Conservation (phyloP, 2,888 invertebrate genomes). For the Drosophila rubida region DNA sequence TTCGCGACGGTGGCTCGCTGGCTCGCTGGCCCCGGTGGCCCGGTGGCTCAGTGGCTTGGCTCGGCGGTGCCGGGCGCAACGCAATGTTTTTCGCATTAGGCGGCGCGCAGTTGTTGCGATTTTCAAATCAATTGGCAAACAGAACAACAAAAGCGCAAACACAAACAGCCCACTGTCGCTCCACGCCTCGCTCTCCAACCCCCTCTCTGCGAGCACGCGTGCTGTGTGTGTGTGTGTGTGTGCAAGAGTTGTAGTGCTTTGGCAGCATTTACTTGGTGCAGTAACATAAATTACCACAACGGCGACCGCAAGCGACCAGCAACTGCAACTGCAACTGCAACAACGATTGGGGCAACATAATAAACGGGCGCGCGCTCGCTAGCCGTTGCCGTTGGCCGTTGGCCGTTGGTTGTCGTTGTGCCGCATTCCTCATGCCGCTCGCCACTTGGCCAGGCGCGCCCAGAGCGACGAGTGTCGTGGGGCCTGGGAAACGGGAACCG, state of each 20-base stretch:
- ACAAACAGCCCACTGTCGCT: constrained; percentile 40
- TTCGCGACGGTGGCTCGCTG: not conserved
- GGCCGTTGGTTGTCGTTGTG: not conserved
- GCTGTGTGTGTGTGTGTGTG: constrained; percentile 8
- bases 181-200: not conserved
- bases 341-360: constrained; percentile 37
- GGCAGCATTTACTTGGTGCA: constrained; percentile 78
- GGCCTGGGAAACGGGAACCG: constrained; percentile 31
- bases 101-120: constrained; percentile 59
- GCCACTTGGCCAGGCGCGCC: constrained; percentile 9
- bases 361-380: constrained; percentile 39
- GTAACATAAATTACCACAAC: constrained; percentile 76
- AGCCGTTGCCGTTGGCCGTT: constrained; percentile 3
- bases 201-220: not conserved
- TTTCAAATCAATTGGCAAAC: constrained; percentile 75
- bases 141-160: constrained; percentile 75
- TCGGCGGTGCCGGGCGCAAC: constrained; percentile 4
- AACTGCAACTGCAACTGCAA: constrained; percentile 41
- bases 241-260: constrained; percentile 57
- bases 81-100: constrained; percentile 63
- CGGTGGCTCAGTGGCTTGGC: not conserved
- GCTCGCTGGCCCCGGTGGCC: not conserved
- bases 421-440: not conserved
- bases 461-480: not conserved
- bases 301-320: constrained; percentile 63